A percentile compares a stretch with the other conserved stretches of the same genome.
phyloP scores from a whole-genome alignment of 1,140 invertebrate genomes.

The Eurytemora carolleeae region DNA sequence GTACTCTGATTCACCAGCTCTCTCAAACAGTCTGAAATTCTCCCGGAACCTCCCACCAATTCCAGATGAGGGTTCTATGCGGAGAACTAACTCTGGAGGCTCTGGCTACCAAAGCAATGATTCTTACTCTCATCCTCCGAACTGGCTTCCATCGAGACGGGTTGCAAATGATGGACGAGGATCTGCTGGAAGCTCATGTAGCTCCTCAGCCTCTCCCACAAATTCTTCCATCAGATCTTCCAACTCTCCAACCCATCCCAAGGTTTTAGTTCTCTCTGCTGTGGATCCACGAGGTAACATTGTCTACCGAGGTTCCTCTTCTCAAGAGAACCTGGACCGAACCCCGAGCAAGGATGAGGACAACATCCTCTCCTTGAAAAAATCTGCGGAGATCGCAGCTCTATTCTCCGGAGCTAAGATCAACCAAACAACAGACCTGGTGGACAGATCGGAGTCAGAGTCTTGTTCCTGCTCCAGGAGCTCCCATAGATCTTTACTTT shows the following conservation, averaged over 20 bases:
- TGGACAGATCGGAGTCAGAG: background rate
- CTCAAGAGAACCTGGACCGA: background rate
- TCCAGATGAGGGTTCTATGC: background rate
- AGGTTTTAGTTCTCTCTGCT: background rate
- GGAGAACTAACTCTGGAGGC: constrained; percentile 3
- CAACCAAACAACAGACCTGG: background rate
- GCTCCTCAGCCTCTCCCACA: background rate
- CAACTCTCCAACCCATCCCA: background rate
- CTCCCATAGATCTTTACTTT: background rate
- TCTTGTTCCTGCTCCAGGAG: background rate
- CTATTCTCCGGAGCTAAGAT: background rate
- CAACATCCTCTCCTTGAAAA: background rate
- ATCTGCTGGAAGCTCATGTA: background rate
- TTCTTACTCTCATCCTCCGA: background rate
- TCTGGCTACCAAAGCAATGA: constrained; percentile 6
- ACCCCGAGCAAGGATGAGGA: too few species aligned
- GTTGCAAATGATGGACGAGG: background rate
- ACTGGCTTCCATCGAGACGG: too few species aligned
- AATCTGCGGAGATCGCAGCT: background rate
- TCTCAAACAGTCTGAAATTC: background rate
- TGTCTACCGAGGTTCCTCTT: background rate
- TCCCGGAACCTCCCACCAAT: constrained; percentile 15
- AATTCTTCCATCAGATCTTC: background rate
- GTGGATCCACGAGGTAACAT: background rate
- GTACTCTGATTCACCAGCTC: background rate